These are phyloP conservation scores for Anniella stebbinsi DNA, from an alignment of 2,797 vertebrate species.

Conservation along the genomic window DNA sequence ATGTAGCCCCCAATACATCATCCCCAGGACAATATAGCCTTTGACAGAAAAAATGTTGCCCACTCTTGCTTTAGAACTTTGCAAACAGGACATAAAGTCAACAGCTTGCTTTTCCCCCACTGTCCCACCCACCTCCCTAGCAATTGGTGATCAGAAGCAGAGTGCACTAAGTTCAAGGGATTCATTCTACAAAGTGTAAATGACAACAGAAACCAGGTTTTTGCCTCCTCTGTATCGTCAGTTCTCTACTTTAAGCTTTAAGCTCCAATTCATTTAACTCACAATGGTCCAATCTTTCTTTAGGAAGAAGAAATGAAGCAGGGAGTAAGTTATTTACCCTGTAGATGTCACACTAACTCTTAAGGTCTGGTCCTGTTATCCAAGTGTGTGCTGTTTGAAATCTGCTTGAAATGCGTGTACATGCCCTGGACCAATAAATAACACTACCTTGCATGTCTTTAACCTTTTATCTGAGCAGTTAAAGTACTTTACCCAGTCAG, in stretches of 20 bases:
- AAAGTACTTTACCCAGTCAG: constrained; percentile 30
- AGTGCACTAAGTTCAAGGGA: neutral
- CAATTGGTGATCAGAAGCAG: neutral
- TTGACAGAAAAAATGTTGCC: neutral
- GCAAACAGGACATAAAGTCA: neutral
- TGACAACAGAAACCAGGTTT: neutral
- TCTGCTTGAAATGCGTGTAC: constrained; percentile 77
- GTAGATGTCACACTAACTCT: constrained; percentile 78
- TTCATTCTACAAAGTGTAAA: neutral
- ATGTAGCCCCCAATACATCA: neutral
- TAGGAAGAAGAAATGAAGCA: constrained; percentile 92
- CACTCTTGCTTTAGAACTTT: neutral
- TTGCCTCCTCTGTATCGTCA: neutral
- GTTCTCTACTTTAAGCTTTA: constrained; percentile 42
- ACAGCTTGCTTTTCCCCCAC: neutral
- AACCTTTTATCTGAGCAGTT: constrained; percentile 45
- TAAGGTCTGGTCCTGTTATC: constrained; percentile 63
- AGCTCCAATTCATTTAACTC: constrained; percentile 70
- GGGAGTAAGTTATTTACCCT: constrained; percentile 86
- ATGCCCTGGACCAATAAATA: constrained; percentile 72
- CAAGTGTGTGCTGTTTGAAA: constrained; percentile 68
- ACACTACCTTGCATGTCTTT: constrained; percentile 50
- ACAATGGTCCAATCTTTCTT: constrained; percentile 82
- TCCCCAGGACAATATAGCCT: neutral
- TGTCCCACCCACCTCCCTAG: neutral